Conservation (phyloP, 2,888 invertebrate genomes). For the Nasonovia ribisnigri region DNA sequence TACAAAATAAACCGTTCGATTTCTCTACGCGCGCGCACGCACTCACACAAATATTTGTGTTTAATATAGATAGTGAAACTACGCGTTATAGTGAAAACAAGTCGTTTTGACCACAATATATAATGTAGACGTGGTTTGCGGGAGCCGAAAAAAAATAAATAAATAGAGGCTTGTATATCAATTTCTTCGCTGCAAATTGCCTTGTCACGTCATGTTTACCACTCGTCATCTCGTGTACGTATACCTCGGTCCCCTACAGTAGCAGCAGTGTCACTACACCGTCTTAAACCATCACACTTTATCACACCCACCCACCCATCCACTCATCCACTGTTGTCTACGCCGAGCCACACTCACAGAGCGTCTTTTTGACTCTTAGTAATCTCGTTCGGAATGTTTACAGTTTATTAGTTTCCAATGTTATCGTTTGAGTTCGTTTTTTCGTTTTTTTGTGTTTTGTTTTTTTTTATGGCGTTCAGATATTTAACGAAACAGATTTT, state of each 20-base stretch:
- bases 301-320: neutral
- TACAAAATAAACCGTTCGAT: neutral
- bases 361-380: neutral
- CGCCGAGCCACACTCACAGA: neutral
- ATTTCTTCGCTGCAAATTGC: slow-evolving; percentile 39
- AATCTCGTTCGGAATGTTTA: slow-evolving; percentile 35
- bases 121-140: neutral
- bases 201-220: slow-evolving; percentile 54
- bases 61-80: neutral
- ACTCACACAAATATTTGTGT: neutral
- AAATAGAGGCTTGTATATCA: slow-evolving; percentile 14
- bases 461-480: neutral
- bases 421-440: neutral
- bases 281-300: slow-evolving; percentile 30
- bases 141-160: neutral
- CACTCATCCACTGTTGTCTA: neutral
- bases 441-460: neutral
- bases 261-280: neutral
- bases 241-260: neutral
- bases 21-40: neutral
- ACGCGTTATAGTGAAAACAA: neutral
- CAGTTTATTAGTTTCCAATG: slow-evolving; percentile 42
- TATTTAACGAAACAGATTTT: neutral
- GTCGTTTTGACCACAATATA: neutral
- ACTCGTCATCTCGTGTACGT: neutral